Conservation (phyloP, 2,888 invertebrate species). For the Ditula angustiorana region DNA sequence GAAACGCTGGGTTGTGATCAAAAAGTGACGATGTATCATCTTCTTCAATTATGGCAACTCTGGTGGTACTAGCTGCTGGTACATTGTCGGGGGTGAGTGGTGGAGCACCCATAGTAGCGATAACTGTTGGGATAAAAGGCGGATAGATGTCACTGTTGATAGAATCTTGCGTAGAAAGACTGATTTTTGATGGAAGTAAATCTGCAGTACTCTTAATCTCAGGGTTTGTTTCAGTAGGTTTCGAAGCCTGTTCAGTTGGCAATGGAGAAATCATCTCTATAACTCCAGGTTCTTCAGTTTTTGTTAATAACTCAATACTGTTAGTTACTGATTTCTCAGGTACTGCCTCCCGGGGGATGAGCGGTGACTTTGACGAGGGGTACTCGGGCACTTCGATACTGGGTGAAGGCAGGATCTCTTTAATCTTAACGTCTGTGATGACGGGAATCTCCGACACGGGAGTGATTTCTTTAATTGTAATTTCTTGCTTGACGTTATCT, state of each 20-base stretch:
- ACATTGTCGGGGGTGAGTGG: constrained; percentile 50
- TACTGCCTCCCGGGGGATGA: constrained; percentile 75
- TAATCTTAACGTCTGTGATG: constrained; percentile 76
- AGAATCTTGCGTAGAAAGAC: constrained; percentile 71
- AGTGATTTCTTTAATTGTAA: constrained; percentile 87
- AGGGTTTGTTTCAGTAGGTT: constrained; percentile 46
- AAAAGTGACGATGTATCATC: constrained; percentile 64
- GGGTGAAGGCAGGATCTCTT: constrained; percentile 74
- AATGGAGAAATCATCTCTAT: constrained; percentile 57
- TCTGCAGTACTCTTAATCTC: constrained; percentile 56
- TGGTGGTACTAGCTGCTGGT: constrained; percentile 59
- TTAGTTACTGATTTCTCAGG: constrained; percentile 60
- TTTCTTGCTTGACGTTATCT: constrained; percentile 67
- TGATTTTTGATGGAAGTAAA: constrained; percentile 70
- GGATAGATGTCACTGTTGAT: constrained; percentile 67
- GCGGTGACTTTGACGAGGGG: constrained; percentile 74
- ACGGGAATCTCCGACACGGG: constrained; percentile 81
- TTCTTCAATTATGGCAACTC: constrained; percentile 70
- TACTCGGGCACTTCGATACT: constrained; percentile 73
- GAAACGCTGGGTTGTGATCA: constrained; percentile 79
- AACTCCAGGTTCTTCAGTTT: constrained; percentile 60
- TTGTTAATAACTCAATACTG: constrained; percentile 48
- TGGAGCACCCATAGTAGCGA: constrained; percentile 61
- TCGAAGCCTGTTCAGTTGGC: constrained; percentile 49
- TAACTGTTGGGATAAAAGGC: constrained; percentile 59